Base-by-base conservation (phyloP, 2,113 vertebrate species). In the Etia nguti region DNA sequence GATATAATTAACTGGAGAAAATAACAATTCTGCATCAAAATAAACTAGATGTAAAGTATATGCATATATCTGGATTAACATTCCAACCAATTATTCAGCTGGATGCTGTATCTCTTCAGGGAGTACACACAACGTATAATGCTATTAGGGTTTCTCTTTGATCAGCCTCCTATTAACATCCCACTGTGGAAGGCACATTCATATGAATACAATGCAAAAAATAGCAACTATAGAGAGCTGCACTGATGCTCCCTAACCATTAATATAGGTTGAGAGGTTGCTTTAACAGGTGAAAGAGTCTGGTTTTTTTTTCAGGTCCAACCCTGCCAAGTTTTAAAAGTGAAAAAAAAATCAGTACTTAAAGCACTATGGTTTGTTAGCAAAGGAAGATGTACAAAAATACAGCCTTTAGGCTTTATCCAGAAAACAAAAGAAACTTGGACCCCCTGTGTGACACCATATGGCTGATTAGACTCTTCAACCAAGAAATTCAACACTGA, bases 121-220 rank as follows among this genome's bases (percentile, higher is more conserved):
- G 79, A 80, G 68, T 26, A 55, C 6, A 26, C 29, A 50, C 70
- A 77, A 77, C 54, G 41, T 88, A 80, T 80, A 90, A 54, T 65
- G 26, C 84, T 41, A 87, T 89, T 31, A 89, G 46, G 50, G 26
- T 85, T 92, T 84, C 50, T 70, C 88, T 92, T 92, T 92, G 90
- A 93, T 92, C 83, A 91, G 59, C 86, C 29, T 81, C 65, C 87
- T 92, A 91, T 94, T 91, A 93, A 93, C 91, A 91, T 81, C 85
- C 90, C 83, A 62, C 87, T 88, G 89, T 90, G 57, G 86, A 91
- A 80, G 60, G 20, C 60, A 86, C 65, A 88, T 62, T 48, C 65
- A 90, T 90, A 82, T 86, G 68, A 79, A 89, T 82, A 91, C 41
- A 26, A 88, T 68, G 31, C 20, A 89, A 34, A 79, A 43, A 86